Evolutionary conservation across 2,888 invertebrate genomes (phyloP).

Genomic region (Celastrina argiolus): DNA sequence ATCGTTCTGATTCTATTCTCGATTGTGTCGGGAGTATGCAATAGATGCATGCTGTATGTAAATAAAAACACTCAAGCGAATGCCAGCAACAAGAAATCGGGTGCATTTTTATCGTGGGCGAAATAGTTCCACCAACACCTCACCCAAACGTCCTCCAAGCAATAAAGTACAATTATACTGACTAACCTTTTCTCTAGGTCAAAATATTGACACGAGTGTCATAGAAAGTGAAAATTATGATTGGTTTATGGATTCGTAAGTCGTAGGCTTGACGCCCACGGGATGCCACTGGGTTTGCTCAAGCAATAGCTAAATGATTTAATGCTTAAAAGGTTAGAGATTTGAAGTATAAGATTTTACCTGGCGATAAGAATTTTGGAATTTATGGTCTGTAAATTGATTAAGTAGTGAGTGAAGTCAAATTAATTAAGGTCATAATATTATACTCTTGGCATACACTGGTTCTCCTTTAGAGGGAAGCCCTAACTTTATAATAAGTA

Average conservation of each 20-base stretch:
- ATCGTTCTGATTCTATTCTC: too few relatives aligned
- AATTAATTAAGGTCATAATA: neutral
- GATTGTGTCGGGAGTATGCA: too few relatives aligned
- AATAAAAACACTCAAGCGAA: neutral
- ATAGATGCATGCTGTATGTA: neutral
- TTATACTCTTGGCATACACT: too few relatives aligned
- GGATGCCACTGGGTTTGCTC: neutral
- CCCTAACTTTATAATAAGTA: too few relatives aligned
- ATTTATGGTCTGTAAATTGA: slow-evolving; percentile 4
- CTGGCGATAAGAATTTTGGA: neutral
- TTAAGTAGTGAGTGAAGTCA: neutral
- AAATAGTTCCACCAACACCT: neutral
- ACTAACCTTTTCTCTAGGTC: slow-evolving; percentile 13
- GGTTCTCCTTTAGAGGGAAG: too few relatives aligned
- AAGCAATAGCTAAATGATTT: neutral
- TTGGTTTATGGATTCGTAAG: slow-evolving; percentile 11
- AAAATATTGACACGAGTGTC: slow-evolving; percentile 4
- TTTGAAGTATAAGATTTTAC: neutral
- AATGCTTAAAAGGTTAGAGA: neutral
- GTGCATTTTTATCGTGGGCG: neutral
- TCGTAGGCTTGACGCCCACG: slow-evolving; percentile 12
- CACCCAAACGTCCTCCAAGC: neutral
- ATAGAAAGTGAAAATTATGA: slow-evolving; percentile 19
- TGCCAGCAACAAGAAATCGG: neutral
- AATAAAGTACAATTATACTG: slow-evolving; percentile 1